These are phyloP conservation scores for Sitobion miscanthi DNA, from an alignment of 1,140 invertebrate species.

Conservation along the genomic window DNA sequence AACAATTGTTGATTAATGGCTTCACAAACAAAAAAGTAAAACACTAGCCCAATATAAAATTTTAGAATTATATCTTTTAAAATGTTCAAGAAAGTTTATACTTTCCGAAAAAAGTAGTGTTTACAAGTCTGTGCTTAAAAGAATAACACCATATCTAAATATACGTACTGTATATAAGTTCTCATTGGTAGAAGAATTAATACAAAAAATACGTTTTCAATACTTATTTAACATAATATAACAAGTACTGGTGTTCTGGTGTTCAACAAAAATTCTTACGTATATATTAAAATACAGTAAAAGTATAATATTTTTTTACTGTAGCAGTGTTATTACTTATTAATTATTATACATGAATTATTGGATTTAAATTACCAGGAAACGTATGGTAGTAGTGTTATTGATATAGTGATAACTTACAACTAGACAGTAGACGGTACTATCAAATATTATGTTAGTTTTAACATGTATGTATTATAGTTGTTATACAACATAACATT, in stretches of 20 bases:
- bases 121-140: not conserved
- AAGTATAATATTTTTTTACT: not conserved
- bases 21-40: not conserved
- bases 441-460: conserved; percentile 4
- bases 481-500: not conserved
- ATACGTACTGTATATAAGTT: not conserved
- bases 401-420: not conserved
- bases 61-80: not conserved
- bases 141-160: not conserved
- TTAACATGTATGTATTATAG: not conserved
- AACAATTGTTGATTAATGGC: not conserved
- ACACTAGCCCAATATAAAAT: not conserved
- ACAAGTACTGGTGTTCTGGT: not conserved
- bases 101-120: not conserved
- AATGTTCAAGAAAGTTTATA: not conserved
- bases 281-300: not conserved
- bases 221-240: not conserved
- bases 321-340: not conserved
- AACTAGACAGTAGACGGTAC: not conserved
- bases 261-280: not conserved
- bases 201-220: not conserved
- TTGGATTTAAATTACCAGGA: not conserved
- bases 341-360: not conserved
- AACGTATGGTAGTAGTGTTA: not conserved
- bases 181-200: not conserved